These are phyloP conservation scores for Archivesica marissinica DNA, from an alignment of 1,140 invertebrate genomes.

Conservation along the genomic window DNA sequence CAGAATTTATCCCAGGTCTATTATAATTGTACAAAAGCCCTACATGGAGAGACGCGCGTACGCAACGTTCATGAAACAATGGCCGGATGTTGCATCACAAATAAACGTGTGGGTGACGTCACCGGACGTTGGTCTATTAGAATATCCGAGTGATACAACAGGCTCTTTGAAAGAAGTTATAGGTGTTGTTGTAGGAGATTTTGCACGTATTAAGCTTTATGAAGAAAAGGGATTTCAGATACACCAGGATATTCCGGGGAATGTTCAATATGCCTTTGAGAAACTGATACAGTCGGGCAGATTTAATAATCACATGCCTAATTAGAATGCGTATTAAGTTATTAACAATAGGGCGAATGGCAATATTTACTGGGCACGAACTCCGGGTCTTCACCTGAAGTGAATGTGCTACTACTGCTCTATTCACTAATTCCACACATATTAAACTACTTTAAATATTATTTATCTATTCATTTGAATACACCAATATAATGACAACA, in stretches of 20 bases:
- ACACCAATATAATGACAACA: too few relatives aligned
- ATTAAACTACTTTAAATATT: too few relatives aligned
- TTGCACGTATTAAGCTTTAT: conserved; percentile 73
- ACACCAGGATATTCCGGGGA: conserved; percentile 67
- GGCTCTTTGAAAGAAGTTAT: conserved; percentile 71
- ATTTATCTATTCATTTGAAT: too few relatives aligned
- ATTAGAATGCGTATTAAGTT: too few relatives aligned
- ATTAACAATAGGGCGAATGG: too few relatives aligned
- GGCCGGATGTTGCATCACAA: conserved; percentile 50
- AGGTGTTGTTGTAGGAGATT: conserved; percentile 67
- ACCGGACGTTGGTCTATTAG: conserved; percentile 67
- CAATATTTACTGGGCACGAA: too few relatives aligned
- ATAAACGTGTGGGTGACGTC: conserved; percentile 67
- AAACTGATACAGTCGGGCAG: conserved; percentile 26
- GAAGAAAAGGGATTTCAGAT: conserved; percentile 72
- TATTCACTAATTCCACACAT: too few relatives aligned
- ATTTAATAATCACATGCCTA: conserved; percentile 57
- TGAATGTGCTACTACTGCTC: too few relatives aligned
- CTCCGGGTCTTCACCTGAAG: too few relatives aligned
- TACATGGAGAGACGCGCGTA: conserved; percentile 75
- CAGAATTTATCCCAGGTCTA: conserved; percentile 36
- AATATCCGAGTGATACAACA: conserved; percentile 70
- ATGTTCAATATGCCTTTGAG: conserved; percentile 70
- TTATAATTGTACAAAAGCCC: conserved; percentile 77
- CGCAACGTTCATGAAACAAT: conserved; percentile 79